A percentile compares a stretch with the other conserved stretches of the same genome.
Conservation (phyloP, 2,797 vertebrate genomes). For the Malacoraja senta region DNA sequence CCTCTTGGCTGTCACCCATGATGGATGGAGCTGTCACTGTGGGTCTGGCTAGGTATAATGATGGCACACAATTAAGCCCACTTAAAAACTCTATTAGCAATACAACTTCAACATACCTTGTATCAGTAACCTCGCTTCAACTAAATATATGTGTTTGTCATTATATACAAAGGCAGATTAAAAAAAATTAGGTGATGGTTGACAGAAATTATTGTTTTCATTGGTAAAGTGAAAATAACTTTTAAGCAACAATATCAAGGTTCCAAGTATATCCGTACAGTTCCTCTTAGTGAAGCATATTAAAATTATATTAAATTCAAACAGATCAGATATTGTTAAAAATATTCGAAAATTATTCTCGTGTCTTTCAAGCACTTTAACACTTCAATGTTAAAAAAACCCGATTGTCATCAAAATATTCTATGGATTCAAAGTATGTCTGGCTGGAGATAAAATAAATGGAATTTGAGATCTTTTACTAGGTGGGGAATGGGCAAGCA, state of each 20-base stretch:
- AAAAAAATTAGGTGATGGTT: neutral
- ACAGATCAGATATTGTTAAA: constrained; percentile 5
- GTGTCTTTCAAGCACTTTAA: neutral
- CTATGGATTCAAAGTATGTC: constrained; percentile 3
- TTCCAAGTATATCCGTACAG: neutral
- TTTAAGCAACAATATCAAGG: neutral
- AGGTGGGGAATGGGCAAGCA: constrained; percentile 50
- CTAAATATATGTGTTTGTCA: neutral
- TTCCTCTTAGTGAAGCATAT: neutral
- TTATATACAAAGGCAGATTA: neutral
- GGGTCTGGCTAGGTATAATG: constrained; percentile 50
- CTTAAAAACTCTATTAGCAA: constrained; percentile 34
- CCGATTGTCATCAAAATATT: constrained; percentile 25
- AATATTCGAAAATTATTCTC: neutral
- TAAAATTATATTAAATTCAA: neutral
- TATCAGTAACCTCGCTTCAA: neutral
- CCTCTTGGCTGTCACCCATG: constrained; percentile 54
- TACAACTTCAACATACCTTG: constrained; percentile 9
- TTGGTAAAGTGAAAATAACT: neutral
- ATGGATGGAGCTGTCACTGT: constrained; percentile 55
- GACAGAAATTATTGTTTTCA: neutral
- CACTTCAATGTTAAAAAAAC: neutral
- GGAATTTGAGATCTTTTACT: constrained; percentile 52
- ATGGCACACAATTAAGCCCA: constrained; percentile 54
- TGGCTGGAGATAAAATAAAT: constrained; percentile 50